Conservation (phyloP, 2,888 invertebrate species). For the Gymnocheta viridis region DNA sequence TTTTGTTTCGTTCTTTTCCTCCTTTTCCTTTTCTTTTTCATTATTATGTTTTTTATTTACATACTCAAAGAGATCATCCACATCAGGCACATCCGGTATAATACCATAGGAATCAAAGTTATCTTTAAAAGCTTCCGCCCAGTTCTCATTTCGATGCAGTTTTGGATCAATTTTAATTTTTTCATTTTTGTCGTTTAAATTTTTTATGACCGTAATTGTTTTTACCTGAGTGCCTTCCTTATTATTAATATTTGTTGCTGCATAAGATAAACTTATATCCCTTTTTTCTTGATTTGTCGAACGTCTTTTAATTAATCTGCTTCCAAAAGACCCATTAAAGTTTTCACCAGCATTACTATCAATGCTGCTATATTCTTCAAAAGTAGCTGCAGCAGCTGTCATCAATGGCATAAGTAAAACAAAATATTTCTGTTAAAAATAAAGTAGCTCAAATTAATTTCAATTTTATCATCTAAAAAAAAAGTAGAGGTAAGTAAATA, state of each 20-base stretch:
- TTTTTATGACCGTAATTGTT: slow-evolving; percentile 81
- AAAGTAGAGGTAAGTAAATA: slow-evolving; percentile 41
- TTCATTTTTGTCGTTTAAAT: slow-evolving; percentile 74
- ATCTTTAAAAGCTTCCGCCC: slow-evolving; percentile 80
- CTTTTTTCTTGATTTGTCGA: slow-evolving; percentile 75
- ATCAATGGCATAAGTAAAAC: slow-evolving; percentile 35
- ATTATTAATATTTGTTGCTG: slow-evolving; percentile 81
- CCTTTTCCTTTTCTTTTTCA: slow-evolving; percentile 52
- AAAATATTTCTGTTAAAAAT: slow-evolving; percentile 51
- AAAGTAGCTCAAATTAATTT: slow-evolving; percentile 5
- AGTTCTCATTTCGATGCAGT: slow-evolving; percentile 78
- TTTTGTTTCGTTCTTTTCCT: slow-evolving; percentile 42
- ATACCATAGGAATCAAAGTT: slow-evolving; percentile 79
- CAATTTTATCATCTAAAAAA: not conserved
- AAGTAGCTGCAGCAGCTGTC: slow-evolving; percentile 48
- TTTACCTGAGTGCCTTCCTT: slow-evolving; percentile 81
- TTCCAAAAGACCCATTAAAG: slow-evolving; percentile 47
- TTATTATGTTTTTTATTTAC: slow-evolving; percentile 76
- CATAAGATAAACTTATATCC: slow-evolving; percentile 81
- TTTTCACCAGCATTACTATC: slow-evolving; percentile 19
- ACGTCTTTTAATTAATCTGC: slow-evolving; percentile 43
- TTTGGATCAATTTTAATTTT: slow-evolving; percentile 78
- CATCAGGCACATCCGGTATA: slow-evolving; percentile 80
- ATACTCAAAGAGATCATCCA: slow-evolving; percentile 80
- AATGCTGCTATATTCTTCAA: slow-evolving; percentile 51